Base-by-base conservation (phyloP, 2,888 invertebrate species). In the Lamproptera curius region DNA sequence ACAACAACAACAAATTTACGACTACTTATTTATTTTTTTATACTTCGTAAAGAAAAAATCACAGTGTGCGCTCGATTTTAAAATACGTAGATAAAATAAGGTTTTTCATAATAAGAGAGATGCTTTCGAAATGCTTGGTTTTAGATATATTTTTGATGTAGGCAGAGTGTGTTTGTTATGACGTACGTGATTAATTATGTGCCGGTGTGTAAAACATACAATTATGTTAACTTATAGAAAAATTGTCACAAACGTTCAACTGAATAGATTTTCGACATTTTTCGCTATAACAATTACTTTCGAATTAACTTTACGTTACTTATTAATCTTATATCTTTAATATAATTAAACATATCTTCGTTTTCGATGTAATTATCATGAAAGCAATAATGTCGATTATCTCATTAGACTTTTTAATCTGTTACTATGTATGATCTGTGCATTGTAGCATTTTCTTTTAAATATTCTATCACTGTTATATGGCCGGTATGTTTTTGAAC, bases 51-150 rank as follows among this genome's bases (percentile, higher is more conserved):
- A 42, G 28, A 50, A 5, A 20, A 56, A 57, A 52, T 47, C 51
- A 57, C 55, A 16, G 38, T 54, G 52, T 58, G 56, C 56, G 59
- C 26, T 48, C 57, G 56, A 53, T 59, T 51, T 51, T 46, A 37
- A 48, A 50, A 54, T 54, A 49, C 49, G 43, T 49, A 49, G 40
- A 35, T 28, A 28, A 35, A 36, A 36, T 44, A 40, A 49, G 36
- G 31, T 26, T 33, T n/a, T 28, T n/a, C 42, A 39, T 20, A 34
- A 13, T 3, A 20, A 14, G 26, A 40, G 39, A 38, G 36, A 50
- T 44, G 57, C 58, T 59, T 60, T 43, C 41, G 43, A 51, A 52
- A 59, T 53, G 57, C 55, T 59, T 57, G 49, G 45, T 52, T 47
- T 37, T 41, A 46, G 53, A 55, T 52, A 52, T 56, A 56, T 56